Base-by-base conservation (phyloP, 2,888 invertebrate genomes). In the Auanema freiburgensis region DNA sequence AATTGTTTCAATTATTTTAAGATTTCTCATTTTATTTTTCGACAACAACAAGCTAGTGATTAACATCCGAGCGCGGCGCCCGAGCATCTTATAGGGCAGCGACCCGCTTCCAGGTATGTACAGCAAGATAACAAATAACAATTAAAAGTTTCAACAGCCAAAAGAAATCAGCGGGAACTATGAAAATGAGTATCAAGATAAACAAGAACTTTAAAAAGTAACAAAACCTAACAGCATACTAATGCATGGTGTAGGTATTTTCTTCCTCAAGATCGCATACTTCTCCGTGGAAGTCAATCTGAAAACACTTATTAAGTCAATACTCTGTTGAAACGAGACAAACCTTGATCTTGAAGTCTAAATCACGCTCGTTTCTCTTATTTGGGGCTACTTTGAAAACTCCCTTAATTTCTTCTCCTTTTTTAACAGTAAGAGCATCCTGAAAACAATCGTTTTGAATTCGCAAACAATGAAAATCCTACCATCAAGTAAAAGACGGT, bases 341-440 rank as follows among this genome's bases (percentile, higher is more conserved):
- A 42, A 72, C 61, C 21, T 64, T 63, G 67, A 98, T 90, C 75
- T 90, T 90, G 85, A 98, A 97, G 87, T 99, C 98, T 71, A 98
- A 88, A 86, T 98, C 98, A 56, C 98, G 90, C 86, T 87, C 93
- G 86, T 99, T 99, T 66, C 93, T 89, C 65, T 91, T 91, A 87
- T 99, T 99, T 51, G 96, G 97, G 77, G 91, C 91, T 91, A 97
- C 92, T 57, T 90, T 89, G 85, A 98, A 94, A 8, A 89, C 89
- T 25, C 98, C 98, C 57, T 88, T 65, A 16, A 77, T 76, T 65
- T 93, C 93, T 85, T 99, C 98, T 60, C 86, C 86, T 82, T 93
- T 92, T 85, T 96, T 96, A 42, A 93, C 93, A 1, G 98, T 98
- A 88, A 98, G 89, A 83, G 93, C 93, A 79, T 97, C 94, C 67